Percentiles rank a stretch among this genome's conserved stretches.
Evolutionary conservation across 2,888 invertebrate species (phyloP).

Genomic region (Bruchidius siliquastri): DNA sequence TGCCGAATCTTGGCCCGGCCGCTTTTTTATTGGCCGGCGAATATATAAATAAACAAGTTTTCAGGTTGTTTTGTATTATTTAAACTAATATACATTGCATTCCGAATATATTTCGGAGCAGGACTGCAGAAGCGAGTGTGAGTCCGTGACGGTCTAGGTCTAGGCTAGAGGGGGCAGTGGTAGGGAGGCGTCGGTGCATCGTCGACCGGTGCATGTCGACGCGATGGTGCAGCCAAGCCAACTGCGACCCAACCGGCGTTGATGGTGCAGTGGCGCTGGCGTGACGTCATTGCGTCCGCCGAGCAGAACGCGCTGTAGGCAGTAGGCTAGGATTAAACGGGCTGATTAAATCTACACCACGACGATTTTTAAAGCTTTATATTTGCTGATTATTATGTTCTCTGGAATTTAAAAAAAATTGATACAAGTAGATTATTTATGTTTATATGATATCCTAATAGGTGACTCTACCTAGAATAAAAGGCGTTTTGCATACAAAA

Average conservation of each 20-base stretch:
- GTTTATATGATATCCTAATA: too few species aligned
- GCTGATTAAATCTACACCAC: too few species aligned
- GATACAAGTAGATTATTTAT: too few species aligned
- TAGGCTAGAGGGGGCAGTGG: conserved; percentile 5
- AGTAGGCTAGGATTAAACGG: too few species aligned
- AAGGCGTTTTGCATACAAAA: too few species aligned
- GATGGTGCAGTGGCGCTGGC: not conserved
- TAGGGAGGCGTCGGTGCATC: not conserved
- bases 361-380: too few species aligned
- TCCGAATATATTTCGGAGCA: conserved; percentile 47
- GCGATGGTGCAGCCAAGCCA: not conserved
- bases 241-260: not conserved
- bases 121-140: conserved; percentile 35
- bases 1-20: conserved; percentile 5
- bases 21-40: not conserved
- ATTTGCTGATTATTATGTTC: too few species aligned
- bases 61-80: conserved; percentile 40
- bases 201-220: not conserved
- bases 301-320: not conserved
- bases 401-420: too few species aligned
- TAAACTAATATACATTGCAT: conserved; percentile 49
- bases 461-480: too few species aligned
- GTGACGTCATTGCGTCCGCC: not conserved
- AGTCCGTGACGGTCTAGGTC: conserved; percentile 20
- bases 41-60: not conserved